phyloP scores from a whole-genome alignment of 1,140 invertebrate species.

The Formica selysi region DNA sequence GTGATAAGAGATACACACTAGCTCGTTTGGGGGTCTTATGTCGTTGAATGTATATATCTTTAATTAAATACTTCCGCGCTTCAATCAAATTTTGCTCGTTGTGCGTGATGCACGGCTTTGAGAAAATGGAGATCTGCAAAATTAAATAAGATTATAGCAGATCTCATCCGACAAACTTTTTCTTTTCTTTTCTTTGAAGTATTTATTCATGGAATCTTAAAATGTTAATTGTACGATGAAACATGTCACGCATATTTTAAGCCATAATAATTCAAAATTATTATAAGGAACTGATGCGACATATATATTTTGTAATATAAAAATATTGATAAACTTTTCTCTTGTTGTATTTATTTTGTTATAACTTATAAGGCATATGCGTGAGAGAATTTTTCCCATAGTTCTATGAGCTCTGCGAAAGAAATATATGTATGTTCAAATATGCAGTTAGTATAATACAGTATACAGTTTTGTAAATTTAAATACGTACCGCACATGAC shows the following conservation, averaged over 20 bases:
- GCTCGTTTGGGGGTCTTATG: constrained; percentile 15
- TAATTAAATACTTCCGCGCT: constrained; percentile 48
- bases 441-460: constrained; percentile 48
- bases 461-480: constrained; percentile 72
- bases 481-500: constrained; percentile 67
- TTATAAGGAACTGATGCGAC: neutral
- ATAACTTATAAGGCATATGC: constrained; percentile 11
- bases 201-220: constrained; percentile 7
- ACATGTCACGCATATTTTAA: neutral
- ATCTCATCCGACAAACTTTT: neutral
- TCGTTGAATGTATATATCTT: constrained; percentile 44
- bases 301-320: neutral
- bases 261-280: neutral
- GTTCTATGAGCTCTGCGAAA: constrained; percentile 7
- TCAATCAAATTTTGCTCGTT: constrained; percentile 6
- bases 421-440: constrained; percentile 42
- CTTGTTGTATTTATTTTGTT: neutral
- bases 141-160: neutral
- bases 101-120: constrained; percentile 25
- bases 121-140: neutral
- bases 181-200: neutral
- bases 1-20: constrained; percentile 10
- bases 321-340: neutral
- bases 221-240: neutral
- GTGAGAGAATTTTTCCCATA: constrained; percentile 16